Percentiles rank a stretch among this genome's conserved stretches.
Conservation (phyloP, 2,888 invertebrate species). For the Stegophylla sp. region DNA sequence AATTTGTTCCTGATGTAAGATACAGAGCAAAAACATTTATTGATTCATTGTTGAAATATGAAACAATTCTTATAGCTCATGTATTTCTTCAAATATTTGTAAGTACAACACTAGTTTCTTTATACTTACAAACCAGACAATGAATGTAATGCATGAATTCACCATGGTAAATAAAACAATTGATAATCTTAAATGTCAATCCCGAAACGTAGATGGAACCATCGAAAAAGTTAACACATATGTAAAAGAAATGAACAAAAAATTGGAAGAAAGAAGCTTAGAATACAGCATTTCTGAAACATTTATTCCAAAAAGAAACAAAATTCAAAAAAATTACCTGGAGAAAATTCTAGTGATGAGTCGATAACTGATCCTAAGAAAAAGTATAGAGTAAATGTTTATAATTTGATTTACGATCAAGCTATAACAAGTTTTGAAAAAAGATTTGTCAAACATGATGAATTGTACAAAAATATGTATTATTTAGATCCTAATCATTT, state of each 20-base stretch:
- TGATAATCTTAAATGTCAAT: not conserved
- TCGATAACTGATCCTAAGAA: too few relatives aligned
- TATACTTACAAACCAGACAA: not conserved
- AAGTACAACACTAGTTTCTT: not conserved
- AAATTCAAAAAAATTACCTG: not conserved
- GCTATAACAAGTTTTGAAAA: not conserved
- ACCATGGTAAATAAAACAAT: not conserved
- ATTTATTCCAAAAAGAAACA: not conserved
- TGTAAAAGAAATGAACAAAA: not conserved
- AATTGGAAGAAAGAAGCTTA: not conserved
- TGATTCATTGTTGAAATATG: not conserved
- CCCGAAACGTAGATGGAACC: not conserved
- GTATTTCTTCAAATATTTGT: not conserved
- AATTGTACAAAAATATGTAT: not conserved
- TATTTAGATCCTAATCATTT: slow-evolving; percentile 9
- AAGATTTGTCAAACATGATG: not conserved
- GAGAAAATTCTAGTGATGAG: not conserved
- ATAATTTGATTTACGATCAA: too few relatives aligned
- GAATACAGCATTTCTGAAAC: not conserved
- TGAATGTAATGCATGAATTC: not conserved
- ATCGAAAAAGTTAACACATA: not conserved
- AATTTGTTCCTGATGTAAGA: not conserved
- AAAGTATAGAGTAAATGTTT: not conserved
- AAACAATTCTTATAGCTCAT: not conserved
- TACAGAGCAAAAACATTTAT: not conserved